Evolutionary conservation across 2,113 vertebrate genomes (phyloP).

Genomic region (Vulpes vulpes): DNA sequence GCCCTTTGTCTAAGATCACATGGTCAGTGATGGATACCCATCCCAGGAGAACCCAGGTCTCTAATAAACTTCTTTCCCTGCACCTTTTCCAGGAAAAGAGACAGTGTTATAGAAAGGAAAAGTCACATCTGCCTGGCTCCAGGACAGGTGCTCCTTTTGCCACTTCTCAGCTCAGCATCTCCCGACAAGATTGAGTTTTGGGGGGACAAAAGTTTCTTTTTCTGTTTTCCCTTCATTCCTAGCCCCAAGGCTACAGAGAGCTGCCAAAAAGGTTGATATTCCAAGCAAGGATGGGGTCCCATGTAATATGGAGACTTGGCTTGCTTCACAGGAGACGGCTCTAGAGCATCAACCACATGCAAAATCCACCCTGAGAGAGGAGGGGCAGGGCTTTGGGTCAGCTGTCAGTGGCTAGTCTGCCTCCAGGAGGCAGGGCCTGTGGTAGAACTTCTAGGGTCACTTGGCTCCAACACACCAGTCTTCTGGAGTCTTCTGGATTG

Average conservation of each 20-base stretch:
- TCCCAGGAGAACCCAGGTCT: not conserved
- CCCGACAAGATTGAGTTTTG: not conserved
- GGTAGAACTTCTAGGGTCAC: not conserved
- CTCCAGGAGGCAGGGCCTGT: not conserved
- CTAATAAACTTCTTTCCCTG: not conserved
- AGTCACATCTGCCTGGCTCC: not conserved
- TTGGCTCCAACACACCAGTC: not conserved
- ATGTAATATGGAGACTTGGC: not conserved
- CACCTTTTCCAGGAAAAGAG: not conserved
- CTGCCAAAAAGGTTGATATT: not conserved
- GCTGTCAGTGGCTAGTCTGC: too few species aligned
- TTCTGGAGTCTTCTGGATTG: not conserved
- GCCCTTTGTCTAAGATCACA: not conserved
- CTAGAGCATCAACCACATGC: not conserved
- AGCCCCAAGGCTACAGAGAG: not conserved
- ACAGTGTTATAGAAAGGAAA: not conserved
- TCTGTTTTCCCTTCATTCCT: not conserved
- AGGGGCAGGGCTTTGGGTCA: not conserved
- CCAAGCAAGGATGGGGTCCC: not conserved
- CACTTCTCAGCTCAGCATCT: not conserved
- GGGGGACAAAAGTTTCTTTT: not conserved
- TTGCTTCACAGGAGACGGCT: not conserved
- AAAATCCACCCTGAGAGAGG: too few species aligned
- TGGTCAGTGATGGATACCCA: not conserved
- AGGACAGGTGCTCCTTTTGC: not conserved